phyloP scores from a whole-genome alignment of 2,888 invertebrate genomes.

The Aromia moschata region DNA sequence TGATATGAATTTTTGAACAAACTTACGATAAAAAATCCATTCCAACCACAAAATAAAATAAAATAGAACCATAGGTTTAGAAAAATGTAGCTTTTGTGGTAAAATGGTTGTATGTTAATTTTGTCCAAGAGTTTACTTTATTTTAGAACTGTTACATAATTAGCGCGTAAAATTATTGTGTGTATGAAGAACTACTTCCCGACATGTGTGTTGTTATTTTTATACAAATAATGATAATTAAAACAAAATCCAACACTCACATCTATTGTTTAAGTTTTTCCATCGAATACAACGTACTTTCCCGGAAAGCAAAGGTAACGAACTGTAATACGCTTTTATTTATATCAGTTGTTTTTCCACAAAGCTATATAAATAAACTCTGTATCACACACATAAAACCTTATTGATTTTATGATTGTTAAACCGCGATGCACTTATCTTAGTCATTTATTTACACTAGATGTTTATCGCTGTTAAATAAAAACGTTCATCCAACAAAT shows the following conservation, averaged over 20 bases:
- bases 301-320: neutral
- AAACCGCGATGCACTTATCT: constrained; percentile 5
- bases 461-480: neutral
- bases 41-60: too few relatives aligned
- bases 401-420: constrained; percentile 11
- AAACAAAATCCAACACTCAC: neutral
- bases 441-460: neutral
- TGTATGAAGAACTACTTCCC: too few relatives aligned
- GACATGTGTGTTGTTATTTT: too few relatives aligned
- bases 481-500: neutral
- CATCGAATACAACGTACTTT: neutral
- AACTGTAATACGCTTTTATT: constrained; percentile 11
- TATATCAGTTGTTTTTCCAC: constrained; percentile 2
- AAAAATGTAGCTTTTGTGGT: too few relatives aligned
- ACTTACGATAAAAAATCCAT: too few relatives aligned
- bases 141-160: too few relatives aligned
- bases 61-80: too few relatives aligned
- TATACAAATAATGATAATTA: too few relatives aligned
- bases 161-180: too few relatives aligned
- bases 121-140: too few relatives aligned
- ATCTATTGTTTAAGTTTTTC: constrained; percentile 1
- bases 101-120: too few relatives aligned
- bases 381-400: neutral
- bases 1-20: too few relatives aligned
- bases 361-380: neutral